Percentiles rank a stretch among this genome's conserved stretches.
Evolutionary conservation across 2,113 vertebrate genomes (phyloP).

Genomic region (Dasypus novemcinctus): DNA sequence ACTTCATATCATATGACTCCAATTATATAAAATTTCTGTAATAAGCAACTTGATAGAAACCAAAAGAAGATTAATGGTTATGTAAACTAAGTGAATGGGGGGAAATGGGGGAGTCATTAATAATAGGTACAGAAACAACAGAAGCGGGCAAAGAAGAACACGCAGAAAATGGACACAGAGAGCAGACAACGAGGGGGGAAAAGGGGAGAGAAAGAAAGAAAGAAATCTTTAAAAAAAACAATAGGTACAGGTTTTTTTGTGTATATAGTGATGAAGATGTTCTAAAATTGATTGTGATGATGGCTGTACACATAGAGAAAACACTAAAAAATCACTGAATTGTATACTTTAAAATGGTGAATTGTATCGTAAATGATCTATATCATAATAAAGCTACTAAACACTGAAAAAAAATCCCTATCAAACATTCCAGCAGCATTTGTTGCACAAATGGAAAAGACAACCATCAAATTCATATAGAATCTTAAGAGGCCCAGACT

Average conservation of each 20-base stretch:
- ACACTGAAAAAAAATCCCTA: neutral
- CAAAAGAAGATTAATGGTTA: neutral
- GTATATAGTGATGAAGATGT: neutral
- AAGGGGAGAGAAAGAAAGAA: no score
- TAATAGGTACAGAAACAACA: no score
- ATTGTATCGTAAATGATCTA: neutral
- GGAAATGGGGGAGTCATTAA: neutral
- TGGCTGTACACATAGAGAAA: neutral
- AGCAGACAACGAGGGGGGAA: no score
- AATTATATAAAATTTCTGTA: slow-evolving; percentile 19
- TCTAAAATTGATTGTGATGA: no score
- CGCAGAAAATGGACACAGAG: no score
- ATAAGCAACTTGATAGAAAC: neutral
- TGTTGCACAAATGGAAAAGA: no score
- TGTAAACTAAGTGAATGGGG: neutral
- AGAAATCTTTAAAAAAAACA: no score
- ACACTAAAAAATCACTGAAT: neutral
- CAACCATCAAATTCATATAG: no score
- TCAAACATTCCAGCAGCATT: neutral
- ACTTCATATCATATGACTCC: neutral
- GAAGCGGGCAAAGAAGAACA: no score
- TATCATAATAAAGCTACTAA: neutral
- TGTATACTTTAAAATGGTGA: no score
- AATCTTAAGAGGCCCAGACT: no score
- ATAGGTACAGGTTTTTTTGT: neutral